Evolutionary conservation across 1,140 invertebrate genomes (phyloP).

Genomic region (Diploscapter pachys): DNA sequence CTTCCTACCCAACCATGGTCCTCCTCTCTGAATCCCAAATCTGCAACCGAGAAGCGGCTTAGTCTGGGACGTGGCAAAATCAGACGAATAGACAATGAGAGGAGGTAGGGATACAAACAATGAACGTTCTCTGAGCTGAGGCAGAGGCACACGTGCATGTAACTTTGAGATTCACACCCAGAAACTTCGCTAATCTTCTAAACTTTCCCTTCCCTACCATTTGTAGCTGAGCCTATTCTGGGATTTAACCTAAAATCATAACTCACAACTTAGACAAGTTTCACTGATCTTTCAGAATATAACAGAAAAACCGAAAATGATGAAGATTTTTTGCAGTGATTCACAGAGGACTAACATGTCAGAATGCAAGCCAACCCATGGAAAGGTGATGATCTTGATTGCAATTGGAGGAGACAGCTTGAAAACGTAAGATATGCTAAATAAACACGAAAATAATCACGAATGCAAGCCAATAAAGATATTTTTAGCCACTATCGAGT

Average conservation of each 20-base stretch:
- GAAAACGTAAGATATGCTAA: not conserved
- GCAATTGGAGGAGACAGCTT: not conserved
- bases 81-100: too few species aligned
- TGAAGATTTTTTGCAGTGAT: too few species aligned
- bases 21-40: not conserved
- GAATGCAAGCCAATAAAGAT: not conserved
- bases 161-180: not conserved
- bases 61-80: too few species aligned
- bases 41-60: not conserved
- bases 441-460: not conserved
- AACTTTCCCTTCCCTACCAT: too few species aligned
- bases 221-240: too few species aligned
- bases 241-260: too few species aligned
- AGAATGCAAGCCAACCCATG: not conserved
- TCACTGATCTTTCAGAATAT: too few species aligned
- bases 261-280: too few species aligned
- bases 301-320: too few species aligned
- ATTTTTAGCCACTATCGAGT: constrained; percentile 42
- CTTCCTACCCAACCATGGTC: not conserved
- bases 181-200: not conserved
- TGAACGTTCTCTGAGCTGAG: not conserved
- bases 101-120: not conserved
- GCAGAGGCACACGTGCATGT: not conserved
- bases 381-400: not conserved
- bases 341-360: too few species aligned